These are phyloP conservation scores for Ricordea florida DNA, from an alignment of 92 coral and sea anemone species.

Conservation along the genomic window DNA sequence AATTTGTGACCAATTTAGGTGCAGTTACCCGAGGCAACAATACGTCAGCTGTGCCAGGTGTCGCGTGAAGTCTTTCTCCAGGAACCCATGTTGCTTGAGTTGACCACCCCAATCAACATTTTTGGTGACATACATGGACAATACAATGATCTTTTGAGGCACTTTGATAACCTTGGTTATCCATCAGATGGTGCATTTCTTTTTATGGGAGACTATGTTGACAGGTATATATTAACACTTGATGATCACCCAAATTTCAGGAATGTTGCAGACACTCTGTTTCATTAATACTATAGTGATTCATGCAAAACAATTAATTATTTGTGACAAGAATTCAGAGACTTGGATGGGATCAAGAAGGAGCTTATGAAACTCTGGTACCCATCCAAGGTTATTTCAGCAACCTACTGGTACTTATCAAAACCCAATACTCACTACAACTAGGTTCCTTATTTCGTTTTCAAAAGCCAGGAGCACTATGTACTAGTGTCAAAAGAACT, in stretches of 20 bases:
- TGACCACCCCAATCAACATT: conserved; percentile 71
- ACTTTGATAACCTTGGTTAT: conserved; percentile 79
- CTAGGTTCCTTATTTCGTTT: too few species aligned
- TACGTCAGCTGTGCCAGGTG: conserved; percentile 78
- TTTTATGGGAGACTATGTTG: conserved; percentile 90
- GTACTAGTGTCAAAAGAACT: too few species aligned
- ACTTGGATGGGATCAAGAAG: too few species aligned
- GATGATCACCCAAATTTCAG: neutral
- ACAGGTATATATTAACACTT: conserved; percentile 47
- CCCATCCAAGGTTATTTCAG: too few species aligned
- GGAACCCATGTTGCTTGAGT: conserved; percentile 70
- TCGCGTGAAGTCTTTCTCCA: conserved; percentile 83
- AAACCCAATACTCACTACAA: too few species aligned
- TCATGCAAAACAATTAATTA: too few species aligned
- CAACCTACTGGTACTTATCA: too few species aligned
- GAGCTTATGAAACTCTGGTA: too few species aligned
- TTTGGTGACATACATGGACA: conserved; percentile 94
- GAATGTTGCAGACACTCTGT: too few species aligned
- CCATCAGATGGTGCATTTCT: conserved; percentile 72
- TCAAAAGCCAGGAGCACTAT: too few species aligned
- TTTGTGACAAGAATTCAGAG: too few species aligned
- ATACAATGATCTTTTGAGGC: conserved; percentile 83
- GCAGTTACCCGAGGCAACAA: conserved; percentile 81
- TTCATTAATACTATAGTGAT: too few species aligned
- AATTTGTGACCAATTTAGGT: conserved; percentile 34